These are phyloP conservation scores for Nyctibius grandis DNA, from an alignment of 2,797 vertebrate species.

Conservation along the genomic window DNA sequence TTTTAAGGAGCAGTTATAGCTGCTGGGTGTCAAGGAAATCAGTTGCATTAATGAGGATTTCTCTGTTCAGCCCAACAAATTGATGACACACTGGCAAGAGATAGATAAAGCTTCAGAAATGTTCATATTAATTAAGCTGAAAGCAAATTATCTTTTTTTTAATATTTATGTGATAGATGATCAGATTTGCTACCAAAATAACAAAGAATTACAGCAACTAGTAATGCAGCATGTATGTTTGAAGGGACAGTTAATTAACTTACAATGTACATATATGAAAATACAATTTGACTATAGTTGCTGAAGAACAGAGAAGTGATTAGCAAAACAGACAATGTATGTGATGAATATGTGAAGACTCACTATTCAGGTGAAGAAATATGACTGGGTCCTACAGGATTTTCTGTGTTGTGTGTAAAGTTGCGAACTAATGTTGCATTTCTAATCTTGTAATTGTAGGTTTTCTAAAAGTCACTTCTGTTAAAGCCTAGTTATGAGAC, in stretches of 20 bases:
- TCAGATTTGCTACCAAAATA: background rate
- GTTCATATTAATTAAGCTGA: background rate
- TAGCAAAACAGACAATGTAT: background rate
- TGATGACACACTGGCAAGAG: background rate
- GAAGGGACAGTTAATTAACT: background rate
- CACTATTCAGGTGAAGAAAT: background rate
- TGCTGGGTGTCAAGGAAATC: background rate
- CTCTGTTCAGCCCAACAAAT: background rate
- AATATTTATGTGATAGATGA: background rate
- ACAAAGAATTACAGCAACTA: background rate
- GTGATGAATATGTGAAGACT: background rate
- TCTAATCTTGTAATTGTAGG: background rate
- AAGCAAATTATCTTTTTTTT: background rate
- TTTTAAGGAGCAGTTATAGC: background rate
- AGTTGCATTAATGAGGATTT: background rate
- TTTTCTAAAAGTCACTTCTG: background rate
- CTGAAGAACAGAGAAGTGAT: background rate
- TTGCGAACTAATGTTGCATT: background rate
- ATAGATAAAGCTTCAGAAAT: background rate
- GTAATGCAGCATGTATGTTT: background rate
- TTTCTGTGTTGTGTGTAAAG: background rate
- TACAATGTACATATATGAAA: background rate
- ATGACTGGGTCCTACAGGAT: background rate
- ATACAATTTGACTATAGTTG: background rate
- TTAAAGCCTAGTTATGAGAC: background rate